These are phyloP conservation scores for Anarhynchus alexandrinus DNA, from an alignment of 2,113 vertebrate genomes.

Conservation along the genomic window DNA sequence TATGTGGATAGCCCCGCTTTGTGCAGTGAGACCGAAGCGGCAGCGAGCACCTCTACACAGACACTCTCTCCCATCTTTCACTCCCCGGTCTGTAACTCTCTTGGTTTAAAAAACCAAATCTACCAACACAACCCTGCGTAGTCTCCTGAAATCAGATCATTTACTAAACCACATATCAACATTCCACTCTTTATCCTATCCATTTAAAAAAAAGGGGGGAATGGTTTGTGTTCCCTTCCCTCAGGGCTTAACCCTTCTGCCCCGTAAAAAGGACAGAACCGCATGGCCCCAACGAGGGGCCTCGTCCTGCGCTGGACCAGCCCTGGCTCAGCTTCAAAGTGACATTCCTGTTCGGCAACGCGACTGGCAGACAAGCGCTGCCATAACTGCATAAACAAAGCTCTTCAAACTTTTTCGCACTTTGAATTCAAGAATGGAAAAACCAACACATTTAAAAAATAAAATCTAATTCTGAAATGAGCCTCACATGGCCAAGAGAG, in stretches of 20 bases:
- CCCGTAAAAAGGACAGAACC: not conserved
- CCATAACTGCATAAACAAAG: not conserved
- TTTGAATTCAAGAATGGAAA: not conserved
- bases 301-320: not conserved
- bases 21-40: not conserved
- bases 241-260: not conserved
- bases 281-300: not conserved
- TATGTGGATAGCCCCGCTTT: not conserved
- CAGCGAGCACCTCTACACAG: not conserved
- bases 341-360: not conserved
- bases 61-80: too few relatives aligned
- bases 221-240: not conserved
- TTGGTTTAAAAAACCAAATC: not conserved
- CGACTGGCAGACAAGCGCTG: not conserved
- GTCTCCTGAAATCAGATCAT: not conserved
- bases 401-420: not conserved
- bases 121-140: rapidly evolving
- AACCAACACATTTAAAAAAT: not conserved
- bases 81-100: not conserved
- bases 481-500: not conserved
- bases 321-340: not conserved
- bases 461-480: not conserved
- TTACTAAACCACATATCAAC: not conserved
- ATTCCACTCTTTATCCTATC: not conserved
- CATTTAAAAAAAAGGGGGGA: not conserved